phyloP scores from a whole-genome alignment of 2,797 vertebrate species.

The Dendrocincla tyrannina region DNA sequence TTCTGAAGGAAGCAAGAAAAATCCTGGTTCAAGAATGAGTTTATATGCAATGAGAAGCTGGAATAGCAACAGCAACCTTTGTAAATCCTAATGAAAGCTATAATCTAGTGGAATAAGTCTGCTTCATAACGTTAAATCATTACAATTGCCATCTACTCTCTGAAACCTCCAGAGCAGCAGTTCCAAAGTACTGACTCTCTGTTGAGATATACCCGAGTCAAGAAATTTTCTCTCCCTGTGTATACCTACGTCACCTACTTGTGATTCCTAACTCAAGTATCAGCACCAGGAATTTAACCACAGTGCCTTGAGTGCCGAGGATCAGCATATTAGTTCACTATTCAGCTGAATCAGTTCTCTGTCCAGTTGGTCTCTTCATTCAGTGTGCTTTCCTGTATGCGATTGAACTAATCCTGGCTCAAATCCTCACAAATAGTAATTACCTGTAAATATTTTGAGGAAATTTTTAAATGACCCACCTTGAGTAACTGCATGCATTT shows the following conservation, averaged over 20 bases:
- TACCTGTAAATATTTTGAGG: not conserved
- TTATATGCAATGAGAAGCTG: not conserved
- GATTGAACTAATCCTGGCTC: not conserved
- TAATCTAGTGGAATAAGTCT: not conserved
- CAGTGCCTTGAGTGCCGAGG: conserved; percentile 6
- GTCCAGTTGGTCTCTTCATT: conserved; percentile 2
- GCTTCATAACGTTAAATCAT: not conserved
- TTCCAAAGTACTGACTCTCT: not conserved
- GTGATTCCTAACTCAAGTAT: not conserved
- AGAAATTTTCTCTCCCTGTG: not conserved
- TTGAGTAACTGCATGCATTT: not conserved
- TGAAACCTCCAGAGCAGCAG: not conserved
- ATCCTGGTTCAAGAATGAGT: not conserved
- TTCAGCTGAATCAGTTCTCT: conserved; percentile 31
- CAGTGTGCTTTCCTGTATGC: not conserved
- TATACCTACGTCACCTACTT: not conserved
- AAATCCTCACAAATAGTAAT: not conserved
- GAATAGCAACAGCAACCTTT: conserved; percentile 1
- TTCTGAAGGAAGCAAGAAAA: not conserved
- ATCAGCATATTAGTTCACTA: not conserved
- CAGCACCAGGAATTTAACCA: conserved; percentile 30
- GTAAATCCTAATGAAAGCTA: not conserved
- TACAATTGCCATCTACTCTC: not conserved
- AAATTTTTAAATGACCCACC: not conserved
- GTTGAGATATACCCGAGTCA: not conserved